phyloP scores from a whole-genome alignment of 2,113 vertebrate genomes.

The Trichomycterus rosablanca region DNA sequence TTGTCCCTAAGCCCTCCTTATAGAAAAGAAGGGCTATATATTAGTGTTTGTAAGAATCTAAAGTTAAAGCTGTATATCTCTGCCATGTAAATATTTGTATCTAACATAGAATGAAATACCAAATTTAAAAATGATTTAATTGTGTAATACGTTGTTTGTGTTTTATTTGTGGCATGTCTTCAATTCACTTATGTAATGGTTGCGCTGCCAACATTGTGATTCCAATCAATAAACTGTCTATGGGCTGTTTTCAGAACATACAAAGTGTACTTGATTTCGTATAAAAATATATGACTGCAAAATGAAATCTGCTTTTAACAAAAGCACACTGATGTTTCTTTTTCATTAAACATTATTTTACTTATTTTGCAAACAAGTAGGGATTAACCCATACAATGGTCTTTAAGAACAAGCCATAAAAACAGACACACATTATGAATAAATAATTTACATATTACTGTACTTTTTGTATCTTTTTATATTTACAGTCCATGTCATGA shows the following conservation, averaged over 20 bases:
- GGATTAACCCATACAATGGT: too few relatives aligned
- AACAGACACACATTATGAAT: too few relatives aligned
- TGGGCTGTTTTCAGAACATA: conserved; percentile 68
- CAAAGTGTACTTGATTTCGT: conserved; percentile 19
- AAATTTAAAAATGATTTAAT: conserved; percentile 57
- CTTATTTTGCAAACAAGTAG: too few relatives aligned
- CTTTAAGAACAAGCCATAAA: too few relatives aligned
- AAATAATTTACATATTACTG: too few relatives aligned
- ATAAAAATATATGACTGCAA: too few relatives aligned
- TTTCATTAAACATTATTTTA: too few relatives aligned
- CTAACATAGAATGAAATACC: conserved; percentile 58
- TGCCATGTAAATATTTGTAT: conserved; percentile 71
- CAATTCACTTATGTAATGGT: conserved; percentile 61
- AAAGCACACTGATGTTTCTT: too few relatives aligned
- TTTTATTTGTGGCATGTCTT: conserved; percentile 79
- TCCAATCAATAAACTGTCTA: conserved; percentile 73
- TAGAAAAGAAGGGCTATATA: conserved; percentile 33
- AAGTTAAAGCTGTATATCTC: conserved; percentile 57
- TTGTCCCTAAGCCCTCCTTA: conserved; percentile 33
- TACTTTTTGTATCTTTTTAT: too few relatives aligned
- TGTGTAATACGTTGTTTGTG: conserved; percentile 64
- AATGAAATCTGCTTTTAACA: too few relatives aligned
- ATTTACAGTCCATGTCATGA: too few relatives aligned
- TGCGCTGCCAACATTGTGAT: conserved; percentile 68
- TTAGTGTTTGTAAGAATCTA: conserved; percentile 54